Evolutionary conservation across 2,888 invertebrate species (phyloP).

Genomic region (Apamea sordens): DNA sequence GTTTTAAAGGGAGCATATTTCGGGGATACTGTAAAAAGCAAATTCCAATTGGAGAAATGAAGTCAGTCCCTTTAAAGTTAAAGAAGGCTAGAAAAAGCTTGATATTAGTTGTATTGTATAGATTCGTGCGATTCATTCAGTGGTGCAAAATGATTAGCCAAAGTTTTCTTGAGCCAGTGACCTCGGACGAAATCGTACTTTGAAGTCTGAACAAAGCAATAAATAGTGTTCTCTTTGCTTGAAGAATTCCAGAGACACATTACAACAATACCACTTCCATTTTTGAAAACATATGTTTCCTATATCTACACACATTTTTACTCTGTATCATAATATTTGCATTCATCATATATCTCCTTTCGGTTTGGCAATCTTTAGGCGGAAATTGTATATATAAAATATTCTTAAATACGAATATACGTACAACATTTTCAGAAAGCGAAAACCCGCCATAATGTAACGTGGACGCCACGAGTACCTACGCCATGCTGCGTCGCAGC

Average conservation of each 20-base stretch:
- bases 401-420: conserved; percentile 8
- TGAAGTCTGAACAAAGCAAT: conserved; percentile 83
- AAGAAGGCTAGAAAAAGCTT: conserved; percentile 48
- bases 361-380: neutral
- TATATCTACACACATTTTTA: conserved; percentile 62
- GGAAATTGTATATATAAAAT: neutral
- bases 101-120: conserved; percentile 54
- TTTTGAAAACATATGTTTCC: conserved; percentile 56
- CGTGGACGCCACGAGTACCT: conserved; percentile 86
- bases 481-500: conserved; percentile 76
- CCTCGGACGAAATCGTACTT: conserved; percentile 85
- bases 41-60: neutral
- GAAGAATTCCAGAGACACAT: conserved; percentile 72
- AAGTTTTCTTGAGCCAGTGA: conserved; percentile 84
- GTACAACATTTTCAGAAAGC: conserved; percentile 68
- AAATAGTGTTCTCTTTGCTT: conserved; percentile 64
- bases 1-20: neutral
- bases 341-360: conserved; percentile 4
- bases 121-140: conserved; percentile 75
- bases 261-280: conserved; percentile 64
- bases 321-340: conserved; percentile 33
- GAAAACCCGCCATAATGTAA: conserved; percentile 86
- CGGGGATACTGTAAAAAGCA: neutral
- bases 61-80: neutral
- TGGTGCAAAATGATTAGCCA: conserved; percentile 82